Evolutionary conservation across 2,113 vertebrate genomes (phyloP).

Genomic region (Cryptomyrus ogoouensis): DNA sequence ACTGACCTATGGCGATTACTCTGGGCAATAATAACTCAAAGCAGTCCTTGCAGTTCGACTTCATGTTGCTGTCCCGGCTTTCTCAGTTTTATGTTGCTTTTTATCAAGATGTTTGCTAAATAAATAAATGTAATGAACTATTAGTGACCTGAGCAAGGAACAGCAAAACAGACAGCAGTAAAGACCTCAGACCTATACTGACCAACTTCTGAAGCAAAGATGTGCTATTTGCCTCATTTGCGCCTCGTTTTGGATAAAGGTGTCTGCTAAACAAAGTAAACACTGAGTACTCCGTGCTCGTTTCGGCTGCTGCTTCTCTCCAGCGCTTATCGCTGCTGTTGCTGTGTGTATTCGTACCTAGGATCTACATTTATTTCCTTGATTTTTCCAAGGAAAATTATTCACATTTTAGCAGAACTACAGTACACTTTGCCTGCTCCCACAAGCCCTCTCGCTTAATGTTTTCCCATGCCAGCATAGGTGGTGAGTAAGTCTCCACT

Average conservation of each 20-base stretch:
- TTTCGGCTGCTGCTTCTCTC: neutral
- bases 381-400: neutral
- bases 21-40: neutral
- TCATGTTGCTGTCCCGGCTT: neutral
- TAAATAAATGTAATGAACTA: neutral
- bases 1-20: neutral
- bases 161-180: neutral
- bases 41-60: neutral
- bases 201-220: neutral
- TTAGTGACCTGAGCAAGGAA: neutral
- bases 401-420: neutral
- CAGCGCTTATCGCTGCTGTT: neutral
- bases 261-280: neutral
- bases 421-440: neutral
- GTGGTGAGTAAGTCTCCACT: neutral
- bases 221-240: neutral
- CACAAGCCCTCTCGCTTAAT: neutral
- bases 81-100: neutral
- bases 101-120: neutral
- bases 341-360: neutral
- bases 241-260: neutral
- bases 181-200: neutral
- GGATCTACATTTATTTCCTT: neutral
- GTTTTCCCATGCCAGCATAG: neutral
- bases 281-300: neutral